phyloP scores from a whole-genome alignment of 2,888 invertebrate genomes.

The Diaprepes abbreviatus region DNA sequence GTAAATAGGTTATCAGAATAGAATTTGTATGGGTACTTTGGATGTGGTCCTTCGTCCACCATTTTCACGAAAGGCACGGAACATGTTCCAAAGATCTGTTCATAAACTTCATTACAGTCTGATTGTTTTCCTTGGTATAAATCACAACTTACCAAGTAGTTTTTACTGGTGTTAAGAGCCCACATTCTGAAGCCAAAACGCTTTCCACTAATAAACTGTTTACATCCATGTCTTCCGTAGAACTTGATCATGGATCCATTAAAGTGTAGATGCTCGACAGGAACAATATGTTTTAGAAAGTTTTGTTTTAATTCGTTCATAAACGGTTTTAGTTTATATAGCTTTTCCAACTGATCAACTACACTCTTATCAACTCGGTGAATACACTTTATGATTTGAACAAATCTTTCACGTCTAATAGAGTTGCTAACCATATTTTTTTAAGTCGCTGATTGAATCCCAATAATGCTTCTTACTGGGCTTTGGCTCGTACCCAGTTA shows the following conservation, averaged over 20 bases:
- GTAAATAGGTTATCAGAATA: constrained; percentile 24
- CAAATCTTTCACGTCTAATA: neutral
- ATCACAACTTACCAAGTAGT: constrained; percentile 33
- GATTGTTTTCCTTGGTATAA: constrained; percentile 38
- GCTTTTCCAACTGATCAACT: neutral
- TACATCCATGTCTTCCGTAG: neutral
- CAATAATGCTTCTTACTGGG: too few species aligned
- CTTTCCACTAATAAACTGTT: constrained; percentile 16
- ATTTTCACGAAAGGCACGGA: constrained; percentile 15
- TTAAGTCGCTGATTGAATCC: neutral
- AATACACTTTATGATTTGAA: neutral
- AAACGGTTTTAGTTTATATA: neutral
- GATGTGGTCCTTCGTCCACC: constrained; percentile 10
- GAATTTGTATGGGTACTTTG: too few species aligned
- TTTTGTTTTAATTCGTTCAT: neutral
- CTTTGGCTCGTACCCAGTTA: too few species aligned
- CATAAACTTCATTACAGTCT: constrained; percentile 39
- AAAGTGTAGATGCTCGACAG: neutral
- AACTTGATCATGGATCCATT: neutral
- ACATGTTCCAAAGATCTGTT: constrained; percentile 16
- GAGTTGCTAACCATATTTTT: neutral
- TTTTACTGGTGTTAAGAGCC: constrained; percentile 34
- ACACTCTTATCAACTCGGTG: neutral
- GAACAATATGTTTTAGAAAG: too few species aligned
- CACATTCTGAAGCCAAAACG: constrained; percentile 40